Evolutionary conservation across 2,113 vertebrate genomes (phyloP).

Genomic region (Mionectes macconnelli): DNA sequence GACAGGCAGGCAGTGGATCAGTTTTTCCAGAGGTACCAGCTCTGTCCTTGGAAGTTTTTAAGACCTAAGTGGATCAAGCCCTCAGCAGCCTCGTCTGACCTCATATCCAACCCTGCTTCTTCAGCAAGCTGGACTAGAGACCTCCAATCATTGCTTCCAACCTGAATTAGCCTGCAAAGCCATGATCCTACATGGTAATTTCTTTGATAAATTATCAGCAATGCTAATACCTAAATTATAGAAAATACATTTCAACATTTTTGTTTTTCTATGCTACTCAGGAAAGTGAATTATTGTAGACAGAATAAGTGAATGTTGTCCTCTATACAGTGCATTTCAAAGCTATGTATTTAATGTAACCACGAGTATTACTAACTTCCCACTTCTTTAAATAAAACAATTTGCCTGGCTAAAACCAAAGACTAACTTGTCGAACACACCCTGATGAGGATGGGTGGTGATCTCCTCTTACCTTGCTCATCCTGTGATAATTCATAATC

Average conservation of each 20-base stretch:
- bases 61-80: not conserved
- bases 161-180: not conserved
- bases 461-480: not conserved
- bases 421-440: not conserved
- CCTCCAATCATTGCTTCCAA: not conserved
- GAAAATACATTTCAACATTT: not conserved
- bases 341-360: not conserved
- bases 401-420: not conserved
- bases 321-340: not conserved
- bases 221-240: not conserved
- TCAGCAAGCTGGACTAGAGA: not conserved
- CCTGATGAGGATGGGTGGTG: not conserved
- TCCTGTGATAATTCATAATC: constrained; percentile 17
- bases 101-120: not conserved
- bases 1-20: not conserved
- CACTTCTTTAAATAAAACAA: not conserved
- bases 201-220: not conserved
- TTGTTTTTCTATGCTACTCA: not conserved
- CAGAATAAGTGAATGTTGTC: not conserved
- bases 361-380: not conserved
- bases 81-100: not conserved
- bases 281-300: not conserved
- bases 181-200: not conserved
- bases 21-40: not conserved
- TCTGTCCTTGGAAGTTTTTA: not conserved